These are phyloP conservation scores for Xiphophorus hellerii DNA, from an alignment of 2,113 vertebrate genomes.

Conservation along the genomic window DNA sequence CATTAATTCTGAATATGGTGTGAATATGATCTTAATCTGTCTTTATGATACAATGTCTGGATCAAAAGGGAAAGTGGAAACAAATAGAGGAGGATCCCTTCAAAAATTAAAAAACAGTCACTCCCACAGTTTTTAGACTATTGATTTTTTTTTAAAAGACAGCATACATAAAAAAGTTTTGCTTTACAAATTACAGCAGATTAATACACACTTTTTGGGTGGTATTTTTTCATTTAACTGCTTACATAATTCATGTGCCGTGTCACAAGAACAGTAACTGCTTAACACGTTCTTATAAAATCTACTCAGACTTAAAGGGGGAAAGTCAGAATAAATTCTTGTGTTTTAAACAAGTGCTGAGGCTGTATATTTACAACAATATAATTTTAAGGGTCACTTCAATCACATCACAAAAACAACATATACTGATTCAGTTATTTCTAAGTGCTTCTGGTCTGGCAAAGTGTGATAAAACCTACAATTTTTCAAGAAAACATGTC, in stretches of 20 bases:
- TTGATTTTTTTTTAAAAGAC: background rate
- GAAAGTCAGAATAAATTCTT: conserved; percentile 30
- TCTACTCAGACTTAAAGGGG: background rate
- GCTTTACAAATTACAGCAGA: conserved; percentile 1
- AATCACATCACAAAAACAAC: conserved; percentile 1
- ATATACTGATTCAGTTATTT: background rate
- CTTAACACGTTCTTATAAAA: conserved; percentile 37
- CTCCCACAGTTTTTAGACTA: background rate
- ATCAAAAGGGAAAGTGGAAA: too few species aligned
- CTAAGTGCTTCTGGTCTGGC: background rate
- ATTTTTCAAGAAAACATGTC: conserved; percentile 19
- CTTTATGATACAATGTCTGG: too few species aligned
- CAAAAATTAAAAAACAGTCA: background rate
- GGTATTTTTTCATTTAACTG: conserved; percentile 31
- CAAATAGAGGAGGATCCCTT: background rate
- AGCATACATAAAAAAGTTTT: background rate
- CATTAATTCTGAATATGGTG: too few species aligned
- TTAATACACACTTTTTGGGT: conserved; percentile 12
- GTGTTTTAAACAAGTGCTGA: conserved; percentile 17
- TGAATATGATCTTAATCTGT: too few species aligned
- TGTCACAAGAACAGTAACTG: conserved; percentile 18
- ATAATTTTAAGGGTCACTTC: conserved; percentile 15
- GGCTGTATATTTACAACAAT: conserved; percentile 3
- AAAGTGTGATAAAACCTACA: conserved; percentile 2
- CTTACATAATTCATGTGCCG: conserved; percentile 13